Base-by-base conservation (phyloP, 1,140 invertebrate genomes). In the Drosophila gunungcola region DNA sequence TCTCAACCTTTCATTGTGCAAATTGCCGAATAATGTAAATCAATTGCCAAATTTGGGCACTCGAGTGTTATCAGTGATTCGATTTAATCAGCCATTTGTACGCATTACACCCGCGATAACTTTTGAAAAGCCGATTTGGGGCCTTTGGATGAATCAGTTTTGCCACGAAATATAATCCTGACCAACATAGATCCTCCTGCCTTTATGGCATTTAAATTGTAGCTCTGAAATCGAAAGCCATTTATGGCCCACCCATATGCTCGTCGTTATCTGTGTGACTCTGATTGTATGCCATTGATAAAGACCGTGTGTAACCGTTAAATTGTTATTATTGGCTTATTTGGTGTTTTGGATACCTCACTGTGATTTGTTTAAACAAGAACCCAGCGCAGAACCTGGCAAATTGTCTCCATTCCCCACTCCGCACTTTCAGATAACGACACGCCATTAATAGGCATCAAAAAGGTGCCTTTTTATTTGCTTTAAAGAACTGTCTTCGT, bases 241-340 rank as follows among this genome's bases (percentile, higher is more conserved):
- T 78, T 74, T 75, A 67, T 45, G 62, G 57, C 57, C 53, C 38
- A 76, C 32, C 34, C 80, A 78, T 74, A 69, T 77, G 73, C 43
- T 70, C 49, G 67, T 53, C 34, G 58, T 84, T 86, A 88, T 86
- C 75, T 70, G 81, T 13, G 42, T 46, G 48, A 62, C 78, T 64
- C 79, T 75, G 83, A 86, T 88, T 85, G 80, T 72, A 78, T 78
- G 65, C 43, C 34, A 10, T 70, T 88, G 82, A 86, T 86, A 86
- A 82, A 65, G 68, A 34, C 61, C 46, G 34, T 56, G 61, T 55
- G 73, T 86, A 65, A 57, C 29, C 75, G 70, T 79, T 88, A 68
- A 86, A 83, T 79, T 64, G 74, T 72, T 88, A 83, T 86, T 88
- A 88, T 88, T 88, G 84, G 75, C 65, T 82, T 79, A 89, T 69